These are phyloP conservation scores for Ichneumoninae sp. DNA, from an alignment of 2,888 invertebrate species.

Conservation along the genomic window DNA sequence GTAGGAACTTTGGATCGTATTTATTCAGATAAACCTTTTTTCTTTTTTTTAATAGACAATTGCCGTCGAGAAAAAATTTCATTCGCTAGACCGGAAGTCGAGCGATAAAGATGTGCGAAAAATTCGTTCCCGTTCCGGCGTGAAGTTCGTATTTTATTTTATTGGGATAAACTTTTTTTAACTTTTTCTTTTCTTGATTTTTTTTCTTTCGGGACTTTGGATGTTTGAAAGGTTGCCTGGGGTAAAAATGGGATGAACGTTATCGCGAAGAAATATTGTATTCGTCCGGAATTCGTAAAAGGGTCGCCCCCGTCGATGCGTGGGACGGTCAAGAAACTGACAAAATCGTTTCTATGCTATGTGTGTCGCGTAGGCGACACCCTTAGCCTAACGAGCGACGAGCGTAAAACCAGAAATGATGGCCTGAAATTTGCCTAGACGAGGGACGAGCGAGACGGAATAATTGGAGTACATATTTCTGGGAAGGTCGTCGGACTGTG, in stretches of 20 bases:
- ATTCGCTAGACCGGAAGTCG: too few relatives aligned
- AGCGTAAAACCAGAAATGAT: conserved; percentile 33
- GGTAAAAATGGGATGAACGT: not conserved
- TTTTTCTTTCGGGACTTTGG: not conserved
- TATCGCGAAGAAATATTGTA: not conserved
- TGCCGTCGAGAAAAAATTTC: too few relatives aligned
- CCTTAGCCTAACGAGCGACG: conserved; percentile 40
- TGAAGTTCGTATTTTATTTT: too few relatives aligned
- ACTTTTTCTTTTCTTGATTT: not conserved
- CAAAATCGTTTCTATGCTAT: conserved; percentile 32
- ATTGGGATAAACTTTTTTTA: too few relatives aligned
- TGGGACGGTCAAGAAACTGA: conserved; percentile 43
- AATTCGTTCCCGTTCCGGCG: too few relatives aligned
- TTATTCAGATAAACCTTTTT: too few relatives aligned
- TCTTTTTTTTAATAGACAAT: too few relatives aligned
- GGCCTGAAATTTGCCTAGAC: conserved; percentile 43
- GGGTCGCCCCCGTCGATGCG: conserved; percentile 41
- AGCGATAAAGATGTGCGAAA: too few relatives aligned
- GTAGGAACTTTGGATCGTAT: too few relatives aligned
- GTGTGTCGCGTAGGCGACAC: conserved; percentile 48
- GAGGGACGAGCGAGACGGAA: conserved; percentile 10
- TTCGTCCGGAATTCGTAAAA: conserved; percentile 43
- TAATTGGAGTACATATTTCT: conserved; percentile 49
- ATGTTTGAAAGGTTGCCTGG: not conserved
- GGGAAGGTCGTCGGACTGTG: not conserved